Percentiles rank a stretch among this genome's conserved stretches.
phyloP scores from a whole-genome alignment of 2,797 vertebrate genomes.

The Alcedo atthis region DNA sequence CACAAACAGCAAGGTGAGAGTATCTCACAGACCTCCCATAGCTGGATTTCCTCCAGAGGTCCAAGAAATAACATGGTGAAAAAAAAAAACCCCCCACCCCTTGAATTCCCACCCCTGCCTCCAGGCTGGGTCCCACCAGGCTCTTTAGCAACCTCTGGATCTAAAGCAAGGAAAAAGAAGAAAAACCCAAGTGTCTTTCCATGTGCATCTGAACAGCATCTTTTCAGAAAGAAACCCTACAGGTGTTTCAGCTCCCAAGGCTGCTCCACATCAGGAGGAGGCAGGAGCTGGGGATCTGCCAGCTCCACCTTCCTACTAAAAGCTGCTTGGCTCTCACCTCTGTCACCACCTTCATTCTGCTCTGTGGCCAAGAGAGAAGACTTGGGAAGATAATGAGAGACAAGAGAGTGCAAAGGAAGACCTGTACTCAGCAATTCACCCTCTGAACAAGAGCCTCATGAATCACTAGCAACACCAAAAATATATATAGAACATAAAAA shows the following conservation, averaged over 20 bases:
- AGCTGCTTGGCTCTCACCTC: neutral
- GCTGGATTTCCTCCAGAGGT: neutral
- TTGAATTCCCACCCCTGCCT: no score
- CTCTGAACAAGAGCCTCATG: neutral
- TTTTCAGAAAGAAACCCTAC: slow-evolving; percentile 36
- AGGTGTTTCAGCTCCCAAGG: slow-evolving; percentile 38
- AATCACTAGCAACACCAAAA: neutral
- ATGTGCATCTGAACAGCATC: slow-evolving; percentile 59
- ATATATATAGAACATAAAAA: neutral
- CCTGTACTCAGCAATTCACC: neutral
- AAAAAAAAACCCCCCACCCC: neutral
- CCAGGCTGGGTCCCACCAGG: neutral
- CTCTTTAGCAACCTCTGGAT: slow-evolving; percentile 15
- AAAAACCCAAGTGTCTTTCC: neutral
- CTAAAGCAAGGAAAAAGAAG: slow-evolving; percentile 26
- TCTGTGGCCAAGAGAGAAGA: neutral
- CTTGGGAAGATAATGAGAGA: slow-evolving; percentile 15
- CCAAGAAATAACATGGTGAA: neutral
- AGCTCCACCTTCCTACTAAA: neutral
- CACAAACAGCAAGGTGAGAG: neutral
- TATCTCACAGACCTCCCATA: neutral
- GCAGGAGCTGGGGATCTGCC: slow-evolving; percentile 47
- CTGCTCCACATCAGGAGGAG: slow-evolving; percentile 26
- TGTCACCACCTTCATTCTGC: neutral
- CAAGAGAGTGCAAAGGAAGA: neutral